A percentile compares a stretch with the other conserved stretches of the same genome.
phyloP scores from a whole-genome alignment of 2,797 vertebrate species.

The Enteromius treurensis region DNA sequence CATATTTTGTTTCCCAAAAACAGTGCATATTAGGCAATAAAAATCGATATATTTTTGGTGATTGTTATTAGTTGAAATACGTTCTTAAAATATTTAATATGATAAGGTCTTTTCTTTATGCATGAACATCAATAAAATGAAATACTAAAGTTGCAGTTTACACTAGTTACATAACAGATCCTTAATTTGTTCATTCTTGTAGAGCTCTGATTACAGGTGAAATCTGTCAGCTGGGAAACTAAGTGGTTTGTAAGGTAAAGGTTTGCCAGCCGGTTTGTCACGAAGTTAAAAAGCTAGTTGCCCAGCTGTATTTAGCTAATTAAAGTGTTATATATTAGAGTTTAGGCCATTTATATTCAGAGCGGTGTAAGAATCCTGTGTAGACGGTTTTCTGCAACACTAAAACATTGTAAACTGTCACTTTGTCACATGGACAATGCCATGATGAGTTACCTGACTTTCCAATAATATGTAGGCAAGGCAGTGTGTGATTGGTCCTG shows the following conservation, averaged over 20 bases:
- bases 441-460: slow-evolving; percentile 23
- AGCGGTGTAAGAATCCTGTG: background rate
- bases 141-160: background rate
- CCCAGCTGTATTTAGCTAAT: background rate
- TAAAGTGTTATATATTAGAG: background rate
- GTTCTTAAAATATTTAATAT: background rate
- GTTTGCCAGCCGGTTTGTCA: background rate
- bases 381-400: background rate
- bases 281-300: background rate
- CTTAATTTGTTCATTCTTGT: background rate
- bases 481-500: slow-evolving; percentile 19
- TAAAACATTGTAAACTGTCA: slow-evolving; percentile 8
- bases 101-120: no score
- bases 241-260: background rate
- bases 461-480: slow-evolving; percentile 34
- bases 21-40: background rate
- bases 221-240: background rate
- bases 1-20: background rate
- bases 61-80: background rate
- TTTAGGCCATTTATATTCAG: background rate
- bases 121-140: background rate
- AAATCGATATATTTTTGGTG: background rate
- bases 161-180: background rate
- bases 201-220: background rate
- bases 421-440: background rate